Percentiles rank a stretch among this genome's conserved stretches.
Conservation (phyloP, 2,797 vertebrate species). For the Nothura maculosa region DNA sequence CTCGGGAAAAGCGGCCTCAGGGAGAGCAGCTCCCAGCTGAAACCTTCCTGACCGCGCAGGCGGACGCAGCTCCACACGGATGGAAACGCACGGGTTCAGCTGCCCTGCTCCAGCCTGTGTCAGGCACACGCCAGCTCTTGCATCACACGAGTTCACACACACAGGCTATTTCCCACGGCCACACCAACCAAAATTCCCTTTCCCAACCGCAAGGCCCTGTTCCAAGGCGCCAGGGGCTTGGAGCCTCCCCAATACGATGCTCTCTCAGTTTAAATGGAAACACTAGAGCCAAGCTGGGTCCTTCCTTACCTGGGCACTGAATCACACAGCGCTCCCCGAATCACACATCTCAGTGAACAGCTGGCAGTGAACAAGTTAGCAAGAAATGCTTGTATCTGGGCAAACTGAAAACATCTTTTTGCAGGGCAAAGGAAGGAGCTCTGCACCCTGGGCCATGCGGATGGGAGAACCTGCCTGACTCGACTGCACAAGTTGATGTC, state of each 20-base stretch:
- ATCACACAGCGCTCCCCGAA: neutral
- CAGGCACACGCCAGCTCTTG: neutral
- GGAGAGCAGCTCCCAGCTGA: neutral
- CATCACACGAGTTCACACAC: neutral
- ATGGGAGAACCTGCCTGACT: neutral
- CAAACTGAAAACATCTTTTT: neutral
- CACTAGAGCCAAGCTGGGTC: neutral
- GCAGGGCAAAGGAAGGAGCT: neutral
- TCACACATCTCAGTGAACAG: neutral
- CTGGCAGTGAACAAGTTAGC: neutral
- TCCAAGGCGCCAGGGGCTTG: neutral
- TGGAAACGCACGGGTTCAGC: neutral
- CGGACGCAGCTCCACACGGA: fast-evolving
- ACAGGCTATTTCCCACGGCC: neutral
- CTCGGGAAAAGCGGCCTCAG: neutral
- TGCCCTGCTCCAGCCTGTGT: neutral
- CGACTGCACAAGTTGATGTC: neutral
- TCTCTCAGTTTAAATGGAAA: neutral
- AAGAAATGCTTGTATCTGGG: neutral
- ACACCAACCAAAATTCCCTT: neutral
- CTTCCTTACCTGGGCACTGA: neutral
- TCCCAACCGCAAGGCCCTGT: neutral
- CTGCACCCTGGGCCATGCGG: neutral
- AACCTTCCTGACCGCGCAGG: neutral
- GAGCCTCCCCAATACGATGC: neutral